Evolutionary conservation across 2,797 vertebrate species (phyloP), one percentile per base, ranked within the genome.

Genomic region (Carapus acus): DNA sequence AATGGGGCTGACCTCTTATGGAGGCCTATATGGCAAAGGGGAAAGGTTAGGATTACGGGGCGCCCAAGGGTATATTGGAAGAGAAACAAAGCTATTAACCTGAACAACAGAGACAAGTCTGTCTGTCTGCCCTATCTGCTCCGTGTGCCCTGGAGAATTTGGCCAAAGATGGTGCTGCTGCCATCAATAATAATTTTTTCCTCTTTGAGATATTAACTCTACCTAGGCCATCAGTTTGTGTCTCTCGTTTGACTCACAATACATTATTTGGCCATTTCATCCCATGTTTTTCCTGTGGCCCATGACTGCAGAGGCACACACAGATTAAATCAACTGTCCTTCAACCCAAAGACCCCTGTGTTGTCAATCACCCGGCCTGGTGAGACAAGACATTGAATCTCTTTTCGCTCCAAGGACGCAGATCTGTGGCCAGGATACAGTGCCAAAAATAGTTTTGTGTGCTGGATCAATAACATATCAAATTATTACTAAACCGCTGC

Each of bases 401-500:
- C 51, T 55, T 17, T 16, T 43, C 58, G 58, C 61, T 62, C 62
- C 43, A 61, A 76, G 71, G 73, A 72, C 74, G 71, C 55, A 64
- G 49, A 70, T 42, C 67, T 63, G 40, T 43, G 41, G 56, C 53
- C 47, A 8, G 43, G 58, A 60, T 43, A 47, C 55, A 54, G 17
- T 54, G 20, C 58, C 20, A 1, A 66, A 74, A 77, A 83, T 73
- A 65, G 73, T 77, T 75, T 54, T 40, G 45, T 77, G 50, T 67
- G 7, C 20, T 21, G 34, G 40, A 77, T 83, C 76, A 73, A 69
- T 78, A 71, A 44, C 73, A 65, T 71, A 71, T 82, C 75, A 69
- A 54, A 63, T 76, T 76, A 69, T 67, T 67, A 58, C 67, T 58
- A 71, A 79, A 67, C 45, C 61, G 14, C 55, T 70, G 57, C 68